Percentiles rank a stretch among this genome's conserved stretches.
These are phyloP conservation scores for Oceanites oceanicus DNA, from an alignment of 2,113 vertebrate genomes.

Conservation along the genomic window DNA sequence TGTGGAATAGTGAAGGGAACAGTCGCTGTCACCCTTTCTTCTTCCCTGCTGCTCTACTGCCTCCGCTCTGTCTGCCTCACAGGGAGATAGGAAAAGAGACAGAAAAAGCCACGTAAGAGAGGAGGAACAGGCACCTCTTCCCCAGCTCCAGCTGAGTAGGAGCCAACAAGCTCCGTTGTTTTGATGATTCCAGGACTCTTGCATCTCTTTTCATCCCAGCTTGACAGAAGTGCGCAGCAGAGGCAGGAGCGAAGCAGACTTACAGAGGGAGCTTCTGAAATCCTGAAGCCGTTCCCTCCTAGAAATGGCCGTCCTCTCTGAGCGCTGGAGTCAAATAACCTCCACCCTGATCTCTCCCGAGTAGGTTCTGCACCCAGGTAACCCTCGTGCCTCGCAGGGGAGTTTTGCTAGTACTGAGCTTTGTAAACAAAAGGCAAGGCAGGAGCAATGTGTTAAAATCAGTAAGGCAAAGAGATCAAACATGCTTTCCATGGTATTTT, in stretches of 20 bases:
- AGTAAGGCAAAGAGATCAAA: not conserved
- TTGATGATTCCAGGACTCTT: constrained; percentile 2
- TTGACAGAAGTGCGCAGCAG: not conserved
- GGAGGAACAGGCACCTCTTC: not conserved
- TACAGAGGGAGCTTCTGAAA: not conserved
- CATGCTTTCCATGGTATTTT: not conserved
- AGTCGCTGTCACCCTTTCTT: not conserved
- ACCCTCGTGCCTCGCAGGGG: fast-evolving
- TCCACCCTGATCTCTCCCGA: fast-evolving
- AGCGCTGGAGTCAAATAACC: not conserved
- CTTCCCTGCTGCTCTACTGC: constrained; percentile 49
- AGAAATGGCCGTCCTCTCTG: not conserved
- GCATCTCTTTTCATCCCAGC: not conserved
- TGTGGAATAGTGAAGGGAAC: not conserved
- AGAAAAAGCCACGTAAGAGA: not conserved
- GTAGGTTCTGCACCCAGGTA: not conserved
- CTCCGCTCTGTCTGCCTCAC: constrained; percentile 46
- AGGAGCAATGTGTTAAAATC: not conserved
- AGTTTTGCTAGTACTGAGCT: not conserved
- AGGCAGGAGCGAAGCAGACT: not conserved
- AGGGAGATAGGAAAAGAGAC: constrained; percentile 10
- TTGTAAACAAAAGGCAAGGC: not conserved
- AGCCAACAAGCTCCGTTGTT: constrained; percentile 9
- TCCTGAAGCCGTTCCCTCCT: not conserved
- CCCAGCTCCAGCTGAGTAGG: constrained; percentile 11